Evolutionary conservation across 2,113 vertebrate species (phyloP).

Genomic region (Protobothrops flavoviridis): DNA sequence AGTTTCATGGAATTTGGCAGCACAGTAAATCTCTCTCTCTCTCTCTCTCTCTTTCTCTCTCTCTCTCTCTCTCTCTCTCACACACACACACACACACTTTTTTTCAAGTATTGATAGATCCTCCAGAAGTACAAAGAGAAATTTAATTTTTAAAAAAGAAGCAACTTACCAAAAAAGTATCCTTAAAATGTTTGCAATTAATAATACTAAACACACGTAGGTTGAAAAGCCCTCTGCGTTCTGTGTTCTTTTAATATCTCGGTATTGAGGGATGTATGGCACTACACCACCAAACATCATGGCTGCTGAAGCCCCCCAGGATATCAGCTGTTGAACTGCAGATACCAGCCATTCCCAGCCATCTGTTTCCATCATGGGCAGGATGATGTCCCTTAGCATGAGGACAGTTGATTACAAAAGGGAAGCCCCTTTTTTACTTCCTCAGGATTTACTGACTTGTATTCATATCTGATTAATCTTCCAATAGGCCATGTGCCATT

Average conservation of each 20-base stretch:
- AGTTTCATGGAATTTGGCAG: rapidly evolving
- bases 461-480: conserved; percentile 9
- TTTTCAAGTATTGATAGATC: neutral
- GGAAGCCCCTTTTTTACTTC: neutral
- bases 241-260: conserved; percentile 88
- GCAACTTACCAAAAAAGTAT: conserved; percentile 90
- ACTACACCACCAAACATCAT: conserved; percentile 95
- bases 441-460: conserved; percentile 9
- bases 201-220: conserved; percentile 90
- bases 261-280: conserved; percentile 93
- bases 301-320: conserved; percentile 87
- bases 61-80: too few species aligned
- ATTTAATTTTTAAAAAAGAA: rapidly evolving
- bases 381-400: neutral
- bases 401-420: neutral
- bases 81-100: neutral
- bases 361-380: conserved; percentile 79
- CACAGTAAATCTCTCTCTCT: rapidly evolving
- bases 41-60: too few species aligned
- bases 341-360: conserved; percentile 76
- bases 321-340: conserved; percentile 75
- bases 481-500: neutral
- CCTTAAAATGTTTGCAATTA: conserved; percentile 91
- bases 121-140: neutral
- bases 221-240: conserved; percentile 94